Base-by-base conservation (phyloP, 2,888 invertebrate species). In the Isotomurus palustris region DNA sequence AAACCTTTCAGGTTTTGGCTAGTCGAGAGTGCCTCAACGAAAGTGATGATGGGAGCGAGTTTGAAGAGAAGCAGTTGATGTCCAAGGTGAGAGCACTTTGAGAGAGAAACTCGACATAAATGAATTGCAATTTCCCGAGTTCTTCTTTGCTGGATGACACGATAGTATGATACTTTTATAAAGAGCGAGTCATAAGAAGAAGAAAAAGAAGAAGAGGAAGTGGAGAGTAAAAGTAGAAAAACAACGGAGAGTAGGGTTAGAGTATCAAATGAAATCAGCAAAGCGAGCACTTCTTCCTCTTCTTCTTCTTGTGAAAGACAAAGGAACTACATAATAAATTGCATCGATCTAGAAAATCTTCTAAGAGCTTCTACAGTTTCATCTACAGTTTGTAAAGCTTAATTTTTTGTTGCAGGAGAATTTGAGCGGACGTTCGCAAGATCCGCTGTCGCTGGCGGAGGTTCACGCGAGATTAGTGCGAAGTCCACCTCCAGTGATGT, bases 1-100 rank as follows among this genome's bases (percentile, higher is more conserved):
- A n/a, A n/a, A n/a, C n/a, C n/a, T n/a, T n/a, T n/a, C 82, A 86
- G 82, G 84, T 88, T 28, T 81, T 88, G 73, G 88, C 88, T 0
- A 88, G 87, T 75, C 80, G 87, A 72, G 88, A 88, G 74, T 87
- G 87, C 73, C 78, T 88, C 44, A 85, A 86, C 40, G 87, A 88
- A 72, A 82, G 81, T 79, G 81, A 73, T 76, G 86, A 86, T 55
- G 61, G 67, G 44, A 62, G 66, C 35, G 66, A 67, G 36, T 69
- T 67, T 35, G 69, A 69, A 43, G 69, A 69, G 52, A 67, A 67
- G 21, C 66, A 66, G 41, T 54, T 69, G n/a, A 69, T 69, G 69
- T 67, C 69, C 32, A 69, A 69, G 66, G 69, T 69, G 54, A 35
- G n/a, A n/a, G n/a, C n/a, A n/a, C n/a, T n/a, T n/a, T n/a, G n/a